Conservation (phyloP, 1,140 invertebrate species). For the Triops longicaudatus region DNA sequence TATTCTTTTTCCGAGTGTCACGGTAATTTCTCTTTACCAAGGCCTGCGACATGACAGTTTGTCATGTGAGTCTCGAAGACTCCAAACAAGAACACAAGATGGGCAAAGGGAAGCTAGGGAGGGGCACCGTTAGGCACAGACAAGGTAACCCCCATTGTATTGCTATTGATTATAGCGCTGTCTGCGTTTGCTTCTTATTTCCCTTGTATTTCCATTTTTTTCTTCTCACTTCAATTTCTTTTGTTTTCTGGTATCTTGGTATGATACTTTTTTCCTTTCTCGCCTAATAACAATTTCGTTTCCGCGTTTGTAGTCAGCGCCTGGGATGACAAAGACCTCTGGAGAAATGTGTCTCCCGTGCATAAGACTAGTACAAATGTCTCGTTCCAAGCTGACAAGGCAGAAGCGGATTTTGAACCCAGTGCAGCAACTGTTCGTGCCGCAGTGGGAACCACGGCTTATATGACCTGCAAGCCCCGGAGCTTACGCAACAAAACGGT, state of each 20-base stretch:
- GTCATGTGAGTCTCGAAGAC: neutral
- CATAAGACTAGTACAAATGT: constrained; percentile 8
- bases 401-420: constrained; percentile 28
- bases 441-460: constrained; percentile 27
- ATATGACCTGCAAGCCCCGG: constrained; percentile 27
- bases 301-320: neutral
- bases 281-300: neutral
- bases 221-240: too few relatives aligned
- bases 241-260: too few relatives aligned
- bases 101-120: neutral
- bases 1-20: neutral
- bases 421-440: constrained; percentile 25
- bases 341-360: constrained; percentile 14
- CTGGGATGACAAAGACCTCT: constrained; percentile 5
- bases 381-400: constrained; percentile 1
- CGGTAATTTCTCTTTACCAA: neutral
- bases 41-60: neutral
- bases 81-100: neutral
- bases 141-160: neutral
- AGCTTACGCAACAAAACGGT: constrained; percentile 29
- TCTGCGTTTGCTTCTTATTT: neutral
- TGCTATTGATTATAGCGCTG: neutral
- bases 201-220: neutral
- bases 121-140: too few relatives aligned
- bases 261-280: neutral